Percentiles rank a stretch among this genome's conserved stretches.
Evolutionary conservation across 2,888 invertebrate genomes (phyloP).

Genomic region (Hypena proboscidalis): DNA sequence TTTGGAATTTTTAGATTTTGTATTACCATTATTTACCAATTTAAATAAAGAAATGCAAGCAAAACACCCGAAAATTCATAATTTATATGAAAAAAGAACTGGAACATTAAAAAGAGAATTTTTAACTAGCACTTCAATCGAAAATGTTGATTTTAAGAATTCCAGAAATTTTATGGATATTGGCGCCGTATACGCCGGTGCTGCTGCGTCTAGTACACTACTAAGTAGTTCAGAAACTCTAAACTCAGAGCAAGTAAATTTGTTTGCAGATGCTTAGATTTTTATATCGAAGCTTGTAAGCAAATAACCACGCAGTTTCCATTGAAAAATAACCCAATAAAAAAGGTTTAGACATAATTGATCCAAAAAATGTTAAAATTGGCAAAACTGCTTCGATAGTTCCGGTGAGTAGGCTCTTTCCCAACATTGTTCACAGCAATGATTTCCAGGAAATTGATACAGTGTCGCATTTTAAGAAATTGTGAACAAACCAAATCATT

Average conservation of each 20-base stretch:
- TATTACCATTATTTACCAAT: constrained; percentile 26
- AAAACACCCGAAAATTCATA: constrained; percentile 24
- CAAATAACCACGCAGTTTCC: constrained; percentile 8
- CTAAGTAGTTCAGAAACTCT: constrained; percentile 19
- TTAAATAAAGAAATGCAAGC: constrained; percentile 31
- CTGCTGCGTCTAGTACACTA: constrained; percentile 21
- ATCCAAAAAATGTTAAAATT: constrained; percentile 19
- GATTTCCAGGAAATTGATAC: constrained; percentile 19
- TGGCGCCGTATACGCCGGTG: constrained; percentile 11
- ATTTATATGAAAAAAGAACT: constrained; percentile 31
- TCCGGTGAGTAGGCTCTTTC: constrained; percentile 10
- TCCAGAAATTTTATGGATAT: constrained; percentile 14
- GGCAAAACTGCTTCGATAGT: constrained; percentile 17
- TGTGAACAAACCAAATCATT: constrained; percentile 16
- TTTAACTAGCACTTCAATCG: constrained; percentile 24
- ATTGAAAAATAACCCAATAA: constrained; percentile 27
- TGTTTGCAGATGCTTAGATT: constrained; percentile 27
- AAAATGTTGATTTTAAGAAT: constrained; percentile 36
- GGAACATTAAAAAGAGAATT: constrained; percentile 32
- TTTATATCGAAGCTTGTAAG: constrained; percentile 10
- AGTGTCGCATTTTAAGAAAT: constrained; percentile 15
- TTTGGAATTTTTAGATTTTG: constrained; percentile 33
- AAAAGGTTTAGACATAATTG: constrained; percentile 24
- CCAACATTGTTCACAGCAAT: constrained; percentile 17
- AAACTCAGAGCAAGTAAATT: constrained; percentile 26